Percentiles rank a stretch among this genome's conserved stretches.
These are phyloP conservation scores for Perodicticus potto DNA, from an alignment of 2,797 vertebrate genomes.

Conservation along the genomic window DNA sequence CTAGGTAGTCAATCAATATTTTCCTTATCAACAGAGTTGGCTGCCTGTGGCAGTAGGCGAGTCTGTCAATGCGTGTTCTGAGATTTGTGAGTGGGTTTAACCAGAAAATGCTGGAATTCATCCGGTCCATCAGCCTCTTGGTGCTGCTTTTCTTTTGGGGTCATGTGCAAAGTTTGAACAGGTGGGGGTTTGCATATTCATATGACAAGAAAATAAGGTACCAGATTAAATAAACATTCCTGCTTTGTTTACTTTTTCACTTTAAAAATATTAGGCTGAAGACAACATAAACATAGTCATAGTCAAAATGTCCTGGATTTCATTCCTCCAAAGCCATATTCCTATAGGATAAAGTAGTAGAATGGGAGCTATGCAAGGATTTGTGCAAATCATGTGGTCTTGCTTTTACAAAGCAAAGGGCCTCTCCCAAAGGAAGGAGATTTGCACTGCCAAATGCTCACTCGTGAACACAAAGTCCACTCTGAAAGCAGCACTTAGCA, in stretches of 20 bases:
- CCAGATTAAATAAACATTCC: slow-evolving; percentile 47
- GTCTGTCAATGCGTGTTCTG: neutral
- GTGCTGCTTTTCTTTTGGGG: neutral
- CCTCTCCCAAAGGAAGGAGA: neutral
- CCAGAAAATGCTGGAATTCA: neutral
- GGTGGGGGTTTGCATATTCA: slow-evolving; percentile 81
- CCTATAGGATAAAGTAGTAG: neutral
- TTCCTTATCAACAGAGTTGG: slow-evolving; percentile 7
- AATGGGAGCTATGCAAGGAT: slow-evolving; percentile 45
- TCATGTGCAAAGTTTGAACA: slow-evolving; percentile 64
- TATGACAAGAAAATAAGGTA: slow-evolving; percentile 67
- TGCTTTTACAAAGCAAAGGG: slow-evolving; percentile 73
- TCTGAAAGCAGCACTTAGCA: neutral
- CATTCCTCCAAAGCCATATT: neutral
- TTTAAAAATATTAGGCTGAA: slow-evolving; percentile 48
- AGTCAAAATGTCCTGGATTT: slow-evolving; percentile 69
- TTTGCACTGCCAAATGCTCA: neutral
- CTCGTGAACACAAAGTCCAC: neutral
- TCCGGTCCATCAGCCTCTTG: neutral
- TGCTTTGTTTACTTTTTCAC: slow-evolving; percentile 79
- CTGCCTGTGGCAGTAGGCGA: neutral
- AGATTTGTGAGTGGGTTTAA: neutral
- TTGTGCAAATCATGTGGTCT: slow-evolving; percentile 23
- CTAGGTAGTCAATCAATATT: neutral
- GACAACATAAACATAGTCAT: slow-evolving; percentile 65